Percentiles rank a stretch among this genome's conserved stretches.
These are phyloP conservation scores for Drosophila kambysellisi DNA, from an alignment of 2,888 invertebrate genomes.

Conservation along the genomic window DNA sequence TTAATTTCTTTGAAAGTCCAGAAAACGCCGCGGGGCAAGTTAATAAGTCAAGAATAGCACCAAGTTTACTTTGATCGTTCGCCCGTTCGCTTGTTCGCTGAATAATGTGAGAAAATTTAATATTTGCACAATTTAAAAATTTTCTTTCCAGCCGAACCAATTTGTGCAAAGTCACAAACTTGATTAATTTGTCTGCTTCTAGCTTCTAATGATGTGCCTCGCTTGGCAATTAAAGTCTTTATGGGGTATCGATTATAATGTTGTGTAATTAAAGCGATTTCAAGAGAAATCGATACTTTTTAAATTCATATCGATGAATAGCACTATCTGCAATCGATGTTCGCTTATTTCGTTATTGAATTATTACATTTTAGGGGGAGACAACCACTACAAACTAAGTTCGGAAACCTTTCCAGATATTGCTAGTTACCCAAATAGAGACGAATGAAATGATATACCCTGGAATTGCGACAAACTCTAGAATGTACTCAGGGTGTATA, in stretches of 20 bases:
- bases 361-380: not conserved
- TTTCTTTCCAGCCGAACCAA: not conserved
- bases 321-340: not conserved
- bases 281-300: not conserved
- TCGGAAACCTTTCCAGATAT: not conserved
- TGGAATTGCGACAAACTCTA: not conserved
- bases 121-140: not conserved
- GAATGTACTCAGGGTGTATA: not conserved
- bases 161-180: constrained; percentile 1
- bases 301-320: not conserved
- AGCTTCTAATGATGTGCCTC: not conserved
- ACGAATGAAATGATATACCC: not conserved
- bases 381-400: no score
- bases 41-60: constrained; percentile 62
- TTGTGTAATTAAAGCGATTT: not conserved
- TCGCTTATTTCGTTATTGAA: not conserved
- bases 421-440: not conserved
- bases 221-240: no score
- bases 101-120: constrained; percentile 1
- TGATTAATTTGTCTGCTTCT: not conserved
- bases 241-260: not conserved
- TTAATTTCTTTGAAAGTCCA: constrained; percentile 63
- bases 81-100: constrained; percentile 1
- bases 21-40: constrained; percentile 54
- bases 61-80: constrained; percentile 54